phyloP scores from a whole-genome alignment of 2,113 vertebrate species.

The Microcebus lehilahytsara region DNA sequence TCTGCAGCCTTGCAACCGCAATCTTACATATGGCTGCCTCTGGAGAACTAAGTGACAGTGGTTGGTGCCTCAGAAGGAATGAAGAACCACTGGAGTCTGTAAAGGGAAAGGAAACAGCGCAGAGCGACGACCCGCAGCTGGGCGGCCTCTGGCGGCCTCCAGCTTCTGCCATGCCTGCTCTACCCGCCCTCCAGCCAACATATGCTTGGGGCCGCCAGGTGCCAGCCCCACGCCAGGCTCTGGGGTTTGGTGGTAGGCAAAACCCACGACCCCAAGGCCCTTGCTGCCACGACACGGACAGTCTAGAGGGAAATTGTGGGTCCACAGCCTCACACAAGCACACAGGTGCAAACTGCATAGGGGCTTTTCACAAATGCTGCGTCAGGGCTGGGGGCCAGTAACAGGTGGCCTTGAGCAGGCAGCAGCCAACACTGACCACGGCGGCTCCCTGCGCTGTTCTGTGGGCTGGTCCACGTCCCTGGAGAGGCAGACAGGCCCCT shows the following conservation, averaged over 20 bases:
- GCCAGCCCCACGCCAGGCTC: accelerated
- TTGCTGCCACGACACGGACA: background rate
- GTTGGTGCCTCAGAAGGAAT: background rate
- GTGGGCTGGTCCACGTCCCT: too few relatives aligned
- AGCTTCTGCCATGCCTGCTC: accelerated
- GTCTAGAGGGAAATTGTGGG: background rate
- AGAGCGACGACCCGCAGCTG: accelerated
- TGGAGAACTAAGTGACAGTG: too few relatives aligned
- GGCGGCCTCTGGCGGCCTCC: background rate
- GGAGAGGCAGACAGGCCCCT: background rate
- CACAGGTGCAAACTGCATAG: accelerated
- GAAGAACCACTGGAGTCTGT: background rate
- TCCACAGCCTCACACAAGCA: background rate
- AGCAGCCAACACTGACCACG: too few relatives aligned
- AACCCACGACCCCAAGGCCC: too few relatives aligned
- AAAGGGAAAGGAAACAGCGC: background rate
- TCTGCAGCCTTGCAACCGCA: background rate
- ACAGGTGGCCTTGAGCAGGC: background rate
- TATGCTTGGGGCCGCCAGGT: accelerated
- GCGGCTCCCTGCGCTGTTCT: background rate
- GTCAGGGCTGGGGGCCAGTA: background rate
- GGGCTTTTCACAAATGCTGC: background rate
- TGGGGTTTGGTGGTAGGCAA: background rate
- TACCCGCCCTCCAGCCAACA: background rate
- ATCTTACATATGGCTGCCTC: background rate